phyloP scores from a whole-genome alignment of 1,140 invertebrate genomes.

The Aradophagus sp. region DNA sequence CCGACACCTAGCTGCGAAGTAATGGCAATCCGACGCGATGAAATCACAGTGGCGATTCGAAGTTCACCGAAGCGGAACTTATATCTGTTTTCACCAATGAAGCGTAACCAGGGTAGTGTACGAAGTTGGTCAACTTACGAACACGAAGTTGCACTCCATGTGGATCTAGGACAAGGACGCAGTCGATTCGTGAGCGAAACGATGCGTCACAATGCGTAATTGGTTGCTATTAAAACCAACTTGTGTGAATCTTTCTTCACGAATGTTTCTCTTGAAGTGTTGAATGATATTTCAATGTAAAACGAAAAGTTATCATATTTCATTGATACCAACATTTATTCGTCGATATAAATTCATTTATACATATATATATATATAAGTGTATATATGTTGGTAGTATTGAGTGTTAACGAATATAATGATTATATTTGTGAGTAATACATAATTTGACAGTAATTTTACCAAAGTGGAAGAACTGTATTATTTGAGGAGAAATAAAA shows the following conservation, averaged over 20 bases:
- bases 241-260: background rate
- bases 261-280: background rate
- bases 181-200: conserved; percentile 55
- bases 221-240: conserved; percentile 14
- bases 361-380: too few species aligned
- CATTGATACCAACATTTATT: too few species aligned
- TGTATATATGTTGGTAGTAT: too few species aligned
- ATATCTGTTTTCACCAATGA: conserved; percentile 59
- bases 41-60: conserved; percentile 27
- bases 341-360: too few species aligned
- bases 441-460: too few species aligned
- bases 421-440: too few species aligned
- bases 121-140: conserved; percentile 62
- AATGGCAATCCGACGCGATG: conserved; percentile 4
- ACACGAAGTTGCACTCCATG: conserved; percentile 59
- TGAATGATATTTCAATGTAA: too few species aligned
- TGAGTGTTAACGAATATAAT: too few species aligned
- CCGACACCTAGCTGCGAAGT: conserved; percentile 5
- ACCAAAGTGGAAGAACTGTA: too few species aligned
- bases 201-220: conserved; percentile 40
- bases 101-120: conserved; percentile 58
- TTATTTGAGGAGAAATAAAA: too few species aligned
- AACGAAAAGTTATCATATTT: too few species aligned
- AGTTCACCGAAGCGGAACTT: conserved; percentile 54
- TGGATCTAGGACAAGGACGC: conserved; percentile 68